These are phyloP conservation scores for Leucophenga montana DNA, from an alignment of 2,888 invertebrate genomes.

Conservation along the genomic window DNA sequence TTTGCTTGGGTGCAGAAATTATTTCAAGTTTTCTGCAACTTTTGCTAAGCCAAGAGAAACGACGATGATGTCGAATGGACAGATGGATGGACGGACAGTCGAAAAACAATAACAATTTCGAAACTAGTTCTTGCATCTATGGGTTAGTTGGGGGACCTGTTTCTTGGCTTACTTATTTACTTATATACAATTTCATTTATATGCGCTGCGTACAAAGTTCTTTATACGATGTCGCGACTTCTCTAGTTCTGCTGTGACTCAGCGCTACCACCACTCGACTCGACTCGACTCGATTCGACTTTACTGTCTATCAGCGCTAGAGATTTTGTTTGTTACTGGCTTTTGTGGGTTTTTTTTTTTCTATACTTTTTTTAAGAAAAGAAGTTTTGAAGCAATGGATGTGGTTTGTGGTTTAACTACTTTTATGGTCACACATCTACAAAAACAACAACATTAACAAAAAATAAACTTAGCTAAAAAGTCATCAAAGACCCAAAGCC, in stretches of 20 bases:
- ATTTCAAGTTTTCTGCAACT: too few species aligned
- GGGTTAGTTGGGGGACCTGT: slow-evolving; percentile 19
- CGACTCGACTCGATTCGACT: too few species aligned
- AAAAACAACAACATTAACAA: slow-evolving; percentile 41
- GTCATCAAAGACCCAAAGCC: slow-evolving; percentile 21
- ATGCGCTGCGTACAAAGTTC: slow-evolving; percentile 4
- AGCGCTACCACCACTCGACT: too few species aligned
- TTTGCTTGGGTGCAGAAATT: too few species aligned
- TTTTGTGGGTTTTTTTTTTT: not conserved
- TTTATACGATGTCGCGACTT: not conserved
- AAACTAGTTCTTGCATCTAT: slow-evolving; percentile 23
- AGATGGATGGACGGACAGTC: not conserved
- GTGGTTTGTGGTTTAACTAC: slow-evolving; percentile 67
- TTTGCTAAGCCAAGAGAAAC: too few species aligned
- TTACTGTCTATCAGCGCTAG: not conserved
- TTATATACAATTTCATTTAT: not conserved
- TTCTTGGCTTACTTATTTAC: slow-evolving; percentile 10
- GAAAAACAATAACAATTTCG: too few species aligned
- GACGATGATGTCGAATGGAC: too few species aligned
- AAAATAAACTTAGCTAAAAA: slow-evolving; percentile 23
- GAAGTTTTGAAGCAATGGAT: slow-evolving; percentile 65
- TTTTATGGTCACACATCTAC: slow-evolving; percentile 59
- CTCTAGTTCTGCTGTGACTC: too few species aligned
- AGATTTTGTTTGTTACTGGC: slow-evolving; percentile 3
- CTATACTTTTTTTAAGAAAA: slow-evolving; percentile 38